Percentiles rank a stretch among this genome's conserved stretches.
phyloP scores from a whole-genome alignment of 2,797 vertebrate species.

The Harpagifer antarcticus region DNA sequence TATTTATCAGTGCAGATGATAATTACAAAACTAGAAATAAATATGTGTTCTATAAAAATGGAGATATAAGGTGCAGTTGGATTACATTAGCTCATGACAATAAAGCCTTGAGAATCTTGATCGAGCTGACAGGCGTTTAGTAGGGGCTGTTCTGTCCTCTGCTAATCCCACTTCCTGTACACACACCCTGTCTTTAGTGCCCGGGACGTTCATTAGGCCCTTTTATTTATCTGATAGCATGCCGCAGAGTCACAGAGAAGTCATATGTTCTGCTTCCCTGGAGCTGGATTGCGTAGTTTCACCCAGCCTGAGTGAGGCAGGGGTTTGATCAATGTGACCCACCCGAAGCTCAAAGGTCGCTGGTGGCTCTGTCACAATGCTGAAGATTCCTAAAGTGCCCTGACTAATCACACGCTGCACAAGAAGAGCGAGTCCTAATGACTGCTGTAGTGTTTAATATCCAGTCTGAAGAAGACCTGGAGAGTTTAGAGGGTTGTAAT shows the following conservation, averaged over 20 bases:
- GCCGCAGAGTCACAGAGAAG: slow-evolving; percentile 44
- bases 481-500: not conserved
- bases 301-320: too few species aligned
- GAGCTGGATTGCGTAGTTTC: slow-evolving; percentile 51
- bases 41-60: too few species aligned
- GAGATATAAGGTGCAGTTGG: too few species aligned
- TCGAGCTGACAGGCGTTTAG: not conserved
- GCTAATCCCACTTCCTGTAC: slow-evolving; percentile 27
- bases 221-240: slow-evolving; percentile 53
- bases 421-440: not conserved
- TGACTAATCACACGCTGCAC: not conserved
- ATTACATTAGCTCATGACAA: too few species aligned
- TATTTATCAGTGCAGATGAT: too few species aligned
- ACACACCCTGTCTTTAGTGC: slow-evolving; percentile 23
- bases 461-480: not conserved
- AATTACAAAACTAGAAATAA: too few species aligned
- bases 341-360: slow-evolving; percentile 18
- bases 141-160: slow-evolving; percentile 4
- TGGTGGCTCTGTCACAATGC: not conserved
- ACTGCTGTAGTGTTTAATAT: not conserved
- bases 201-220: slow-evolving; percentile 26
- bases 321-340: slow-evolving; percentile 31
- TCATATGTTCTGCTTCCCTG: slow-evolving; percentile 51
- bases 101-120: too few species aligned
- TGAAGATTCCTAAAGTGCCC: slow-evolving; percentile 2